Conservation (phyloP, 2,888 invertebrate genomes). For the Corbicula japonica region DNA sequence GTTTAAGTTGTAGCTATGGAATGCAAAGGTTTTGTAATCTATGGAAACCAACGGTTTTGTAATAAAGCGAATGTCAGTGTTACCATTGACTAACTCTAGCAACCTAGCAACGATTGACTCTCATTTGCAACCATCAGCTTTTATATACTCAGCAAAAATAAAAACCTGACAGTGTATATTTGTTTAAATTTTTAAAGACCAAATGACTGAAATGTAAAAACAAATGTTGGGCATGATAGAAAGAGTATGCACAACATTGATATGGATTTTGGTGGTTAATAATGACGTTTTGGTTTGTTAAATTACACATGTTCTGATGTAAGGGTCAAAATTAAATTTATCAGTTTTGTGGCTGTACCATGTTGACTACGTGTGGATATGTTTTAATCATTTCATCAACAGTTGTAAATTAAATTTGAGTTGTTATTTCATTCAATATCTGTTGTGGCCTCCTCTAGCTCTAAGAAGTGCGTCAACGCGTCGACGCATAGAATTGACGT, state of each 20-base stretch:
- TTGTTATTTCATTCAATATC: neutral
- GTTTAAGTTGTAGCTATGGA: no score
- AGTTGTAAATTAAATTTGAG: neutral
- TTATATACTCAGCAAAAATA: conserved; percentile 5
- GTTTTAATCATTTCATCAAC: neutral
- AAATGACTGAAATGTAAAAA: neutral
- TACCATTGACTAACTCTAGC: no score
- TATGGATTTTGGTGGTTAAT: neutral
- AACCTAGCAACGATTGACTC: no score
- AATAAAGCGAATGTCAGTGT: no score
- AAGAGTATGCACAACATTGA: neutral
- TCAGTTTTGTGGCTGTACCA: neutral
- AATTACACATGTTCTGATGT: neutral
- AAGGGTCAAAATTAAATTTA: conserved; percentile 2
- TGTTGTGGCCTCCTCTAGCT: neutral
- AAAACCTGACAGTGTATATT: conserved; percentile 1
- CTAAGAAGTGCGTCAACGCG: neutral
- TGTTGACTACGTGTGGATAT: neutral
- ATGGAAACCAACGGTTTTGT: no score
- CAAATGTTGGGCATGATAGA: neutral
- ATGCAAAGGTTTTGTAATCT: no score
- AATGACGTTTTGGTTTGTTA: neutral
- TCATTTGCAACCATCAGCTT: no score
- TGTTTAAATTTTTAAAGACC: neutral
- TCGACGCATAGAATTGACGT: conserved; percentile 7